Percentiles rank a stretch among this genome's conserved stretches.
phyloP scores from a whole-genome alignment of 2,113 vertebrate genomes.

The Tyrannus savana region DNA sequence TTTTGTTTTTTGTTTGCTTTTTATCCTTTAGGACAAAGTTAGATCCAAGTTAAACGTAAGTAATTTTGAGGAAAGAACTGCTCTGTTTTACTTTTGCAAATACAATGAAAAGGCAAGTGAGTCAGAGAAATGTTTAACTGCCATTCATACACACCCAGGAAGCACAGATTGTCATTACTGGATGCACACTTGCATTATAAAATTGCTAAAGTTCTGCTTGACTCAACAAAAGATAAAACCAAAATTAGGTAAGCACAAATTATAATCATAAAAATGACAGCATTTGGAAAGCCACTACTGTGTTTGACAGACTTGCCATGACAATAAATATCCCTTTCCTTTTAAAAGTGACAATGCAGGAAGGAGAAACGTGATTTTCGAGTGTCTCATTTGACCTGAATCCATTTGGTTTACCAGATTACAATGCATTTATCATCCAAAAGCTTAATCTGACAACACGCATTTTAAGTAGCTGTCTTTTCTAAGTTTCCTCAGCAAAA shows the following conservation, averaged over 20 bases:
- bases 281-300: background rate
- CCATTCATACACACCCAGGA: background rate
- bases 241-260: background rate
- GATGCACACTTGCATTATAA: background rate
- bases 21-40: background rate
- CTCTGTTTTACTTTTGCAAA: background rate
- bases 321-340: background rate
- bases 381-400: background rate
- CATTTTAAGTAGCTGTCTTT: background rate
- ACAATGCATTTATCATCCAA: background rate
- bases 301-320: fast-evolving
- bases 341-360: background rate
- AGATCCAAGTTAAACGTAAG: background rate
- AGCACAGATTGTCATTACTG: background rate
- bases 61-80: background rate
- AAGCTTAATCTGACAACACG: background rate
- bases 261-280: background rate
- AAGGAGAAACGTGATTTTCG: background rate
- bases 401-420: background rate
- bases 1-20: background rate
- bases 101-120: background rate
- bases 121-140: background rate
- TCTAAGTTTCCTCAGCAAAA: background rate
- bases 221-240: background rate
- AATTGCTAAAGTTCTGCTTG: background rate